Percentiles rank a stretch among this genome's conserved stretches.
Conservation (phyloP, 2,888 invertebrate genomes). For the Athalia rosae region DNA sequence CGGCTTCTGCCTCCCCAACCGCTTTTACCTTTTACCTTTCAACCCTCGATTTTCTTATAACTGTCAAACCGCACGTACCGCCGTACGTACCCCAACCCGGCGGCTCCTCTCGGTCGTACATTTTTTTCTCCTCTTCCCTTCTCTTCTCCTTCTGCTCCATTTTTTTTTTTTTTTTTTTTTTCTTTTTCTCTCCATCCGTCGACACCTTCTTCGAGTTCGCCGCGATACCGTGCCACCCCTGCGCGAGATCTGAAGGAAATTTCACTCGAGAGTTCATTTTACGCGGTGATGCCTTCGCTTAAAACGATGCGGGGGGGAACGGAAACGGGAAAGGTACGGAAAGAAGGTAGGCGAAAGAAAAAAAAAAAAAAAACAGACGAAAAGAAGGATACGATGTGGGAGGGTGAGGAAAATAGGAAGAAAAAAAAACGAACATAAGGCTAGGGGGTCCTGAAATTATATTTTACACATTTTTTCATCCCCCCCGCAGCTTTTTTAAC, state of each 20-base stretch:
- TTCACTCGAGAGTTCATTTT: conserved; percentile 66
- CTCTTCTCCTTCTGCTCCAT: conserved; percentile 34
- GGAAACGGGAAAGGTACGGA: conserved; percentile 35
- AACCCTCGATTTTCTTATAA: not conserved
- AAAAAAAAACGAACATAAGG: not conserved
- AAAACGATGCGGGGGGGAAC: conserved; percentile 56
- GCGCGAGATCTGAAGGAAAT: conserved; percentile 61
- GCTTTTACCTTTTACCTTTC: conserved; percentile 11
- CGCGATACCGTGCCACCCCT: conserved; percentile 25
- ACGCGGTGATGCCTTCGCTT: conserved; percentile 64
- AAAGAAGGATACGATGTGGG: conserved; percentile 22
- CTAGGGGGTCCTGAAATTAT: conserved; percentile 3
- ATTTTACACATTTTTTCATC: not conserved
- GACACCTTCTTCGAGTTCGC: conserved; percentile 13
- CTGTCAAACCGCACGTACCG: conserved; percentile 46
- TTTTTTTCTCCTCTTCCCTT: conserved; percentile 31
- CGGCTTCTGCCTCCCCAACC: conserved; percentile 47
- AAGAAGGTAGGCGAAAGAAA: conserved; percentile 37
- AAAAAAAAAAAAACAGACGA: conserved; percentile 22
- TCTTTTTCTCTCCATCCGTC: too few species aligned
- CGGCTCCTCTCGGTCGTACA: not conserved
- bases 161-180: too few species aligned
- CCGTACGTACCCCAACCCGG: conserved; percentile 5
- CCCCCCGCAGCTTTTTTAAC: not conserved
- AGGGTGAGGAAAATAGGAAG: not conserved